Base-by-base conservation (phyloP, 2,113 vertebrate species). In the Hemibagrus wyckioides region DNA sequence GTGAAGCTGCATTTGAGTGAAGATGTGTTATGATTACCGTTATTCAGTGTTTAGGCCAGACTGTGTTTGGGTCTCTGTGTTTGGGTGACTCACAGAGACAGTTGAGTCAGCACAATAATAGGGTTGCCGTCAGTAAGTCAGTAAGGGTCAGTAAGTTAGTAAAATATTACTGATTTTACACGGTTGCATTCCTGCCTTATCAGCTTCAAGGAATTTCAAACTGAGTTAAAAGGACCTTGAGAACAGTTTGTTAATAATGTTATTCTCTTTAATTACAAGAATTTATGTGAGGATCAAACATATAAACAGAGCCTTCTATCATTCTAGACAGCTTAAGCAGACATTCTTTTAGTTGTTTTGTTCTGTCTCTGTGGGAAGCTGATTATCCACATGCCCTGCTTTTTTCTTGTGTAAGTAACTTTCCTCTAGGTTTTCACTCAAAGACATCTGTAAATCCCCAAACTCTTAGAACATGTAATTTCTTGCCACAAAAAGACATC, bases 401-500 rank as follows among this genome's bases (percentile, higher is more conserved):
- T 85, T 77, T 84, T 48, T n/a, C 73, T 48, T 36, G 19, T 80
- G 84, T 77, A 85, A 77, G 71, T 19, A 44, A 54, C 44, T 83
- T 83, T 54, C 44, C 19, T 77, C 15, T 50, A 44, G 9, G 44
- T 50, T 79, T 63, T 85, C 41, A 77, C 30, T 83, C 48, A 50
- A 36, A 84, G 67, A 36, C 57, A 52, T 86, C 84, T 86, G 75
- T 65, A 86, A 86, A 80, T 80, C 59, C 75, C 44, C 59, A 65
- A 63, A 30, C 28, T 79, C 84, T 77, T 61, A 44, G 17, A 76
- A 86, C 75, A 15, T 80, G 75, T 65, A 80, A 86, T 71, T 52
- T 86, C 84, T 79, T 57, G 52, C 65, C 50, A 39, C 84, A 73
- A 13, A 84, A 44, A 33, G 48, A 83, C 82, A 83, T 83, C 41